Percentiles rank a stretch among this genome's conserved stretches.
Evolutionary conservation across 2,113 vertebrate species (phyloP).

Genomic region (Rhinoderma darwinii): DNA sequence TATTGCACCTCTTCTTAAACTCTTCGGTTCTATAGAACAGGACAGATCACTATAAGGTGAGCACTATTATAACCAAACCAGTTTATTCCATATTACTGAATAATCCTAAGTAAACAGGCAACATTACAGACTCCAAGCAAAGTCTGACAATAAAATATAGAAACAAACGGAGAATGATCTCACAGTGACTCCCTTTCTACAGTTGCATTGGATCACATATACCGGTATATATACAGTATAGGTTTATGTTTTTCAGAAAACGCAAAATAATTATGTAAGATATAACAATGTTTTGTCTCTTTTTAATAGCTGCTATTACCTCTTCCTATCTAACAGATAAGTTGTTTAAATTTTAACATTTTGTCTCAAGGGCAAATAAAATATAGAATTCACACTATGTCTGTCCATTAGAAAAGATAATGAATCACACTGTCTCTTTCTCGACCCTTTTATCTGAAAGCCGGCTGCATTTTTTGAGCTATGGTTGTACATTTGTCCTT

Average conservation of each 20-base stretch:
- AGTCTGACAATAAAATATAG: too few species aligned
- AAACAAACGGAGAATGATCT: background rate
- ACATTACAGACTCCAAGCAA: too few species aligned
- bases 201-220: too few species aligned
- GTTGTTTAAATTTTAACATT: slow-evolving; percentile 40
- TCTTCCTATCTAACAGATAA: background rate
- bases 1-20: too few species aligned
- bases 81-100: too few species aligned
- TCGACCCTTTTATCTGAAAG: slow-evolving; percentile 48
- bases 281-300: background rate
- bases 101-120: too few species aligned
- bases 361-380: slow-evolving; percentile 50
- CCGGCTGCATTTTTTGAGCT: slow-evolving; percentile 14
- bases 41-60: too few species aligned
- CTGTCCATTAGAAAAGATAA: slow-evolving; percentile 51
- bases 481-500: slow-evolving; percentile 49
- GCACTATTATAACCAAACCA: too few species aligned
- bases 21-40: too few species aligned
- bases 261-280: background rate
- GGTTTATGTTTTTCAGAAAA: background rate
- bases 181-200: background rate
- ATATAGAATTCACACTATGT: slow-evolving; percentile 37
- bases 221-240: too few species aligned
- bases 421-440: slow-evolving; percentile 53
- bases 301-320: background rate